These are phyloP conservation scores for Lathronympha strigana DNA, from an alignment of 2,888 invertebrate genomes.

Conservation along the genomic window DNA sequence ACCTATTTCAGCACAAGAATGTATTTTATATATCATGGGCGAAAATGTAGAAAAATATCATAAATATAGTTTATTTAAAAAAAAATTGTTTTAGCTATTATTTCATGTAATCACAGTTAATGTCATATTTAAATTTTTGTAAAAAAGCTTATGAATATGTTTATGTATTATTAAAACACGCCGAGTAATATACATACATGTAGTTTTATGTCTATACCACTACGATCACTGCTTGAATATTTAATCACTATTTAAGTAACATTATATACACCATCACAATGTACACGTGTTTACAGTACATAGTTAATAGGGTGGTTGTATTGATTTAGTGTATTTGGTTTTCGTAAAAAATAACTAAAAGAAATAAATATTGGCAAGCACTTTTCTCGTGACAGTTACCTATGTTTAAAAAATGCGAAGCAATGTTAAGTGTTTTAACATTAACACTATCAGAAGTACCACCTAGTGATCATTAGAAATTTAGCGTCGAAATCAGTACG, in stretches of 20 bases:
- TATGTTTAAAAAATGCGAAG: background rate
- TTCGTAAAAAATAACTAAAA: too few species aligned
- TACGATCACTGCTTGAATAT: constrained; percentile 3
- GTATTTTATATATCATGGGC: background rate
- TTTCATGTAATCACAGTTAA: background rate
- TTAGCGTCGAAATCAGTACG: background rate
- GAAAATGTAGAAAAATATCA: constrained; percentile 6
- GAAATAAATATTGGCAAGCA: background rate
- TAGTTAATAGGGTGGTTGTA: constrained; percentile 19
- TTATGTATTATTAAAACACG: background rate
- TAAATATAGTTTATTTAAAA: background rate
- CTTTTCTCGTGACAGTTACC: too few species aligned
- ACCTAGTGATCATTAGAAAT: constrained; percentile 16
- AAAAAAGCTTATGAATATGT: background rate
- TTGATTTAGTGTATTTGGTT: background rate
- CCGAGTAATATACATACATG: constrained; percentile 1
- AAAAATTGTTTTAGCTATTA: background rate
- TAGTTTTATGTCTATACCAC: constrained; percentile 11
- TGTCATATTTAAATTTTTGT: background rate
- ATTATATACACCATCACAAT: constrained; percentile 17
- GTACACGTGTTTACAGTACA: constrained; percentile 6
- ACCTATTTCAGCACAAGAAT: constrained; percentile 20
- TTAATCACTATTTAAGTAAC: constrained; percentile 15
- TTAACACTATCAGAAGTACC: constrained; percentile 11
- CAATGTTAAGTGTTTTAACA: background rate